phyloP scores from a whole-genome alignment of 1,140 invertebrate species.

The Hycleus phaleratus region DNA sequence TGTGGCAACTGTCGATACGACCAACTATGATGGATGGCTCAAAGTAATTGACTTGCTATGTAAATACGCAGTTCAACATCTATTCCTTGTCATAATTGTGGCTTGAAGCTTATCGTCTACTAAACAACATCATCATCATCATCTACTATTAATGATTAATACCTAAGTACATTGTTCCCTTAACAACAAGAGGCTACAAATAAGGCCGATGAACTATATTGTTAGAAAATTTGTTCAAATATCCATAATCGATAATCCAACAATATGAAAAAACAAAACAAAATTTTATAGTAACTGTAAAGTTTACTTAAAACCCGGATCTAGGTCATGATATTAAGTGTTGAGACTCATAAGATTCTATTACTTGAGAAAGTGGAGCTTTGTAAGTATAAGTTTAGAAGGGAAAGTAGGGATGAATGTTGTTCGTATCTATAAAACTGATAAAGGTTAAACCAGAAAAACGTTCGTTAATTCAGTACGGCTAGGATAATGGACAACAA shows the following conservation, averaged over 20 bases:
- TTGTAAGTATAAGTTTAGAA: not conserved
- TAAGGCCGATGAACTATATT: not conserved
- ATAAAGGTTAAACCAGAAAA: constrained; percentile 37
- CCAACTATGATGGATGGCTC: constrained; percentile 18
- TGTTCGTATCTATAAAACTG: constrained; percentile 4
- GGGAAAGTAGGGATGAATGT: not conserved
- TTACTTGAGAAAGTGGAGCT: not conserved
- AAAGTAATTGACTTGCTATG: constrained; percentile 22
- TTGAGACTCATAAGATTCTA: not conserved
- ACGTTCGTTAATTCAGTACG: constrained; percentile 29
- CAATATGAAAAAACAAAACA: no score
- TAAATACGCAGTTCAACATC: constrained; percentile 10
- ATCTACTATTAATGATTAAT: not conserved
- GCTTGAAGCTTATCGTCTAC: not conserved
- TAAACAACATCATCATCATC: not conserved
- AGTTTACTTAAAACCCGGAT: no score
- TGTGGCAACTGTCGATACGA: constrained; percentile 2
- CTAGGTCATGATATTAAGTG: not conserved
- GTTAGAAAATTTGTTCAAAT: no score
- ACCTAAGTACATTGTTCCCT: not conserved
- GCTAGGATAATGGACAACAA: constrained; percentile 24
- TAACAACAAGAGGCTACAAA: not conserved
- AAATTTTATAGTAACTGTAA: no score
- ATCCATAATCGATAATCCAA: no score
- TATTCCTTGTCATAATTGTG: not conserved